phyloP scores from a whole-genome alignment of 2,113 vertebrate genomes.

The Sinocyclocheilus anshuiensis region DNA sequence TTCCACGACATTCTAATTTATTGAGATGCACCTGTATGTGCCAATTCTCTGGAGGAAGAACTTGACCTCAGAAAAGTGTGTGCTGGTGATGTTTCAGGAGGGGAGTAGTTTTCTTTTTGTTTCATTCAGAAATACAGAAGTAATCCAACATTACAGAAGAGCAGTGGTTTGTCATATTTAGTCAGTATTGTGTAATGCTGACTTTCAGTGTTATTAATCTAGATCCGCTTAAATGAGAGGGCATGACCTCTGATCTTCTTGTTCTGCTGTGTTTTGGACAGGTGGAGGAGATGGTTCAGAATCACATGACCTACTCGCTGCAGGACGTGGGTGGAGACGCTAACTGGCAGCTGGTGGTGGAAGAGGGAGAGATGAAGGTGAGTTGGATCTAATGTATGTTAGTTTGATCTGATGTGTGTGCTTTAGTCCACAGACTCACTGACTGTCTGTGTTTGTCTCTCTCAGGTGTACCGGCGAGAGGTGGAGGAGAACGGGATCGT shows the following conservation, averaged over 20 bases:
- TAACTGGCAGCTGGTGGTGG: conserved; percentile 98
- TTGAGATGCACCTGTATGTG: too few species aligned
- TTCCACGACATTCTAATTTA: too few species aligned
- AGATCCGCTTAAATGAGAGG: background rate
- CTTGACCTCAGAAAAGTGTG: background rate
- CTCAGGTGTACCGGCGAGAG: conserved; percentile 94
- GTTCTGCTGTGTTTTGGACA: conserved; percentile 57
- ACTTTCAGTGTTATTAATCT: background rate
- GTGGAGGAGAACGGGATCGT: conserved; percentile 98
- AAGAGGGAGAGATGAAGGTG: conserved; percentile 99
- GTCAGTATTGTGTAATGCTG: background rate
- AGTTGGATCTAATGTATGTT: conserved; percentile 33
- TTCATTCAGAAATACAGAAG: background rate
- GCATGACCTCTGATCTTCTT: conserved; percentile 1
- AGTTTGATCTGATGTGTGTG: background rate
- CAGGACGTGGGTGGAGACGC: conserved; percentile 97
- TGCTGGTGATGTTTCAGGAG: background rate
- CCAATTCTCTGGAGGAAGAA: too few species aligned
- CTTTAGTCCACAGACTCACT: background rate
- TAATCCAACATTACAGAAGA: background rate
- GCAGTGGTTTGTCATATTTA: conserved; percentile 67
- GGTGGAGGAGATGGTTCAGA: conserved; percentile 97
- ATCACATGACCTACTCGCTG: conserved; percentile 95
- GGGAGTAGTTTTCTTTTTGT: background rate
- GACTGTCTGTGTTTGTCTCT: background rate